A percentile compares a stretch with the other conserved stretches of the same genome.
Evolutionary conservation across 2,888 invertebrate species (phyloP).

Genomic region (Microctonus aethiopoides): DNA sequence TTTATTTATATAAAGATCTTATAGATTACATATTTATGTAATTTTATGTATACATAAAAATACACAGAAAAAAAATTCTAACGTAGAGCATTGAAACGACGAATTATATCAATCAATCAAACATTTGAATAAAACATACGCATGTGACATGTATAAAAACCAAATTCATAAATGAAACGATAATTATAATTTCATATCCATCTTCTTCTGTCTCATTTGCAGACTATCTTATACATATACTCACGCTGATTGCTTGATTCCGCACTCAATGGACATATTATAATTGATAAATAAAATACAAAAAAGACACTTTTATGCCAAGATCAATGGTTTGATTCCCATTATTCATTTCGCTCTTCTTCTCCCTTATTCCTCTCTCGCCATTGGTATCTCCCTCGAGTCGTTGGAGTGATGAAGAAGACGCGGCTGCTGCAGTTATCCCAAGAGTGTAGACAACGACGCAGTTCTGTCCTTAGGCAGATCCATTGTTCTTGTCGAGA

Average conservation of each 20-base stretch:
- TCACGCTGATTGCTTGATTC: not conserved
- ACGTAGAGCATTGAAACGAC: no score
- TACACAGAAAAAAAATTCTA: no score
- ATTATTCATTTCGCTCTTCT: not conserved
- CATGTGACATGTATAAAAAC: no score
- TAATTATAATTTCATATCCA: no score
- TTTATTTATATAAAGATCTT: no score
- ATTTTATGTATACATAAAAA: no score
- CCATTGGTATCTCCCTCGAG: not conserved
- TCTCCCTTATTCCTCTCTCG: not conserved
- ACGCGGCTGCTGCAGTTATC: constrained; percentile 2
- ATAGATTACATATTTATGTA: no score
- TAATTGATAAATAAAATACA: not conserved
- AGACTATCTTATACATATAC: no score
- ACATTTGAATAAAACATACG: no score
- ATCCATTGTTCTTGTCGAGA: constrained; percentile 43
- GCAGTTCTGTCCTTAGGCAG: constrained; percentile 6
- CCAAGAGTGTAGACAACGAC: not conserved
- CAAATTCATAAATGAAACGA: no score
- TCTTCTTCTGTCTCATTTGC: no score
- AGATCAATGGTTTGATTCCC: not conserved
- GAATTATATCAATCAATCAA: no score
- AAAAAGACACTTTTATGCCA: not conserved
- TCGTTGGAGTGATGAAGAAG: not conserved
- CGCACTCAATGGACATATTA: not conserved